These are phyloP conservation scores for Mionectes olivaceus DNA, from an alignment of 2,797 vertebrate species.

Conservation along the genomic window DNA sequence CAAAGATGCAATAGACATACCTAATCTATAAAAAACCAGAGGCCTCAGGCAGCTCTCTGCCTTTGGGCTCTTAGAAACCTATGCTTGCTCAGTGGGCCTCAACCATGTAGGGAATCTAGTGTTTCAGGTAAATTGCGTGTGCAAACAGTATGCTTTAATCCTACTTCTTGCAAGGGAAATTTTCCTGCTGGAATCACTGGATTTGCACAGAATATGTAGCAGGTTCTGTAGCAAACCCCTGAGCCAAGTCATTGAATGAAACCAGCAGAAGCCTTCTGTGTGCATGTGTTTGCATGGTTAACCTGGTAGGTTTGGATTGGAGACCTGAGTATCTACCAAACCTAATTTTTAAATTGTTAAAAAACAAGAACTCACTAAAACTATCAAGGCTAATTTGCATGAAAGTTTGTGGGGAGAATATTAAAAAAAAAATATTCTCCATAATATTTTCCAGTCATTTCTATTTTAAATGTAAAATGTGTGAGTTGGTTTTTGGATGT, in stretches of 20 bases:
- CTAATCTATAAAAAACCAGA: background rate
- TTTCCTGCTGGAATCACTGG: background rate
- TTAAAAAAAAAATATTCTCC: background rate
- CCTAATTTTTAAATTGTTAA: background rate
- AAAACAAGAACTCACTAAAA: background rate
- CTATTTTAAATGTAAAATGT: conserved; percentile 62
- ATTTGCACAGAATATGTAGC: background rate
- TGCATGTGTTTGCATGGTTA: background rate
- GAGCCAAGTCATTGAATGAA: background rate
- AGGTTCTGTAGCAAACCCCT: background rate
- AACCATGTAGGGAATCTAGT: background rate
- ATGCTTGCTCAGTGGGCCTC: background rate
- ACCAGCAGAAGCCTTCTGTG: background rate
- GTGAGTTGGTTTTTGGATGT: conserved; percentile 63
- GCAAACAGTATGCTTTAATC: background rate
- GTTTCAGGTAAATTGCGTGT: background rate
- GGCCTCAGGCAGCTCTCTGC: conserved; percentile 1
- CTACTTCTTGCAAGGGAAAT: background rate
- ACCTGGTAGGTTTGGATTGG: background rate
- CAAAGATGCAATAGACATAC: conserved; percentile 40
- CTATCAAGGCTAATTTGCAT: background rate
- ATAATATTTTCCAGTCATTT: conserved; percentile 5
- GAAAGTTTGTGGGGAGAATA: background rate
- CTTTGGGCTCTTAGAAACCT: background rate
- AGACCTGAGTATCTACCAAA: background rate